Conservation (phyloP, 2,113 vertebrate species). For the Tragulus kanchil region DNA sequence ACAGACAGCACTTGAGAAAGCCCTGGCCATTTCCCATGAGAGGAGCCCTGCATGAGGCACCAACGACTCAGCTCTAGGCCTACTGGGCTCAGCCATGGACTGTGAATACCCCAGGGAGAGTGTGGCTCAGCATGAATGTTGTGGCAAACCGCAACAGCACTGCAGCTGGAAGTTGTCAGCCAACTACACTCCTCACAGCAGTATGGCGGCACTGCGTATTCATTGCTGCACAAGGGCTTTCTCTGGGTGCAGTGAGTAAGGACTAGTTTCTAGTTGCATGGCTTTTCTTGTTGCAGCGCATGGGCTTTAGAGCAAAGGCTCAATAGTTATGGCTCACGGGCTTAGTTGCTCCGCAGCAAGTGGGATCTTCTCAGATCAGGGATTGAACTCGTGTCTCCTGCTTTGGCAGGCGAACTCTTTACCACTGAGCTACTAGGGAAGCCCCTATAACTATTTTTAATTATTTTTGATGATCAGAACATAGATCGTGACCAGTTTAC, state of each 20-base stretch:
- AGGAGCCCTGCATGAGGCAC: neutral
- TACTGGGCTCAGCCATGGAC: neutral
- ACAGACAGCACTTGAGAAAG: neutral
- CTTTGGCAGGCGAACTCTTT: neutral
- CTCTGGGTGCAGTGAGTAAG: neutral
- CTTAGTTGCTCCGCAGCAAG: neutral
- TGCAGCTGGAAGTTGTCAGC: neutral
- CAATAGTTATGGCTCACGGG: neutral
- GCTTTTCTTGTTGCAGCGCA: neutral
- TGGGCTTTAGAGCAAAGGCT: neutral
- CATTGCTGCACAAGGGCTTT: neutral
- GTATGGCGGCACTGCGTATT: neutral
- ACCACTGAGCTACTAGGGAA: neutral
- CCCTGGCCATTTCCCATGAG: neutral
- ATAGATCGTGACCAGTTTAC: neutral
- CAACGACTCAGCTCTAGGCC: neutral
- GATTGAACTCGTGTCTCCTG: neutral
- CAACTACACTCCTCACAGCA: neutral
- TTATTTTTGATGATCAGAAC: slow-evolving; percentile 21
- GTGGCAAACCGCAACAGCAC: neutral
- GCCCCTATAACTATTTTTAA: neutral
- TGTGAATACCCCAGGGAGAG: neutral
- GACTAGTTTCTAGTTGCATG: neutral
- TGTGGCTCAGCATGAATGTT: neutral
- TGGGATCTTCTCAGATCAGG: neutral